Conservation (phyloP, 1,140 invertebrate species). For the Lepidurus couesii region DNA sequence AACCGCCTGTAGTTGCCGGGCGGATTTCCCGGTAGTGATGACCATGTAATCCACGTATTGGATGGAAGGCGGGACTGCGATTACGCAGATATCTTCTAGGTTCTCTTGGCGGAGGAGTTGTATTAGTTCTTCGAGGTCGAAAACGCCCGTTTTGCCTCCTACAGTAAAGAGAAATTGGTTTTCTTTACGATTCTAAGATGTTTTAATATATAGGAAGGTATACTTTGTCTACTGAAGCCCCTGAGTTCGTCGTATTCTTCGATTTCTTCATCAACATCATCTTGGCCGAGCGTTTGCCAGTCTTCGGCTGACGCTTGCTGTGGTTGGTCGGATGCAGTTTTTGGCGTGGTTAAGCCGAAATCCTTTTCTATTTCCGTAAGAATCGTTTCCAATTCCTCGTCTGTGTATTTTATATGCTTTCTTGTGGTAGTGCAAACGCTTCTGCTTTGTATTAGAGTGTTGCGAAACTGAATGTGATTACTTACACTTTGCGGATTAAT, state of each 20-base stretch:
- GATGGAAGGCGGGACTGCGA: conserved; percentile 61
- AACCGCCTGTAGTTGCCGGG: conserved; percentile 66
- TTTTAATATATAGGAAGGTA: conserved; percentile 20
- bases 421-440: background rate
- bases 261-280: background rate
- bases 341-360: background rate
- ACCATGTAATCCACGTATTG: conserved; percentile 79
- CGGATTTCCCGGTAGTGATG: conserved; percentile 61
- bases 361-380: background rate
- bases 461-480: background rate
- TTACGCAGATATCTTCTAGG: conserved; percentile 73
- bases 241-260: conserved; percentile 23
- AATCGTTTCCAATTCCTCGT: background rate
- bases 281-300: background rate
- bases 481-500: no score
- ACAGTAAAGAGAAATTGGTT: conserved; percentile 40
- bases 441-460: background rate
- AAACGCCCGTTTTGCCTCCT: conserved; percentile 75
- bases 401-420: background rate
- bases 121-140: conserved; percentile 79
- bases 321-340: background rate
- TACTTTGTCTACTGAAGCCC: conserved; percentile 23
- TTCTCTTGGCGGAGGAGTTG: conserved; percentile 68
- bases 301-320: background rate
- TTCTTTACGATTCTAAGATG: conserved; percentile 28